phyloP scores from a whole-genome alignment of 2,113 vertebrate genomes.

The Ovis aries region DNA sequence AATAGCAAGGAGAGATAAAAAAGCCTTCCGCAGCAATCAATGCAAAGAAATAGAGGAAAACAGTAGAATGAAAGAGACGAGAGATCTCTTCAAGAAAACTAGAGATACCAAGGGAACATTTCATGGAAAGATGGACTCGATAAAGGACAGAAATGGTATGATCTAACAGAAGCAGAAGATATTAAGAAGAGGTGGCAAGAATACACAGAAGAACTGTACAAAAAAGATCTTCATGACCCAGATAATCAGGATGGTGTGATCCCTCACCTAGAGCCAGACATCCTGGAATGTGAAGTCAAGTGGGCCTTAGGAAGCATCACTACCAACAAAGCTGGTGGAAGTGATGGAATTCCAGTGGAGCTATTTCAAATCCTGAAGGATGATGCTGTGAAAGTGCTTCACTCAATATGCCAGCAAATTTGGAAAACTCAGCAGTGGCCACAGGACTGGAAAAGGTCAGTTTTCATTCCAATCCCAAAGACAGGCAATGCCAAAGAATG shows the following conservation, averaged over 20 bases:
- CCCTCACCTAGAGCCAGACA: background rate
- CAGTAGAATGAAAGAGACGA: accelerated
- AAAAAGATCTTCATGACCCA: background rate
- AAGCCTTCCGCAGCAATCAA: background rate
- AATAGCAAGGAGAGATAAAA: background rate
- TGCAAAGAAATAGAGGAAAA: background rate
- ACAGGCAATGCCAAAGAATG: background rate
- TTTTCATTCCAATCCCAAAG: background rate
- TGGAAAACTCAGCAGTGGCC: background rate
- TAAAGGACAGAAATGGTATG: background rate
- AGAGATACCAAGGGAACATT: background rate
- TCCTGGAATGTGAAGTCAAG: background rate
- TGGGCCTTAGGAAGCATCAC: background rate
- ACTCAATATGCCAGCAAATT: background rate
- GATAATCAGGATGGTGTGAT: background rate
- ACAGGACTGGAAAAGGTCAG: background rate
- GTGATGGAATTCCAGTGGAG: background rate
- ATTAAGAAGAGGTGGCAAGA: background rate
- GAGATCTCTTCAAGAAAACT: background rate
- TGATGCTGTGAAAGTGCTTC: background rate
- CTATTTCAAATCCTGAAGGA: background rate
- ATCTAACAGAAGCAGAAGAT: background rate
- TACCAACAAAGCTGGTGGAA: background rate
- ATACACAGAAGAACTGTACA: background rate
- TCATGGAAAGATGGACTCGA: background rate